Evolutionary conservation across 2,113 vertebrate species (phyloP).

Genomic region (Gallinago media): DNA sequence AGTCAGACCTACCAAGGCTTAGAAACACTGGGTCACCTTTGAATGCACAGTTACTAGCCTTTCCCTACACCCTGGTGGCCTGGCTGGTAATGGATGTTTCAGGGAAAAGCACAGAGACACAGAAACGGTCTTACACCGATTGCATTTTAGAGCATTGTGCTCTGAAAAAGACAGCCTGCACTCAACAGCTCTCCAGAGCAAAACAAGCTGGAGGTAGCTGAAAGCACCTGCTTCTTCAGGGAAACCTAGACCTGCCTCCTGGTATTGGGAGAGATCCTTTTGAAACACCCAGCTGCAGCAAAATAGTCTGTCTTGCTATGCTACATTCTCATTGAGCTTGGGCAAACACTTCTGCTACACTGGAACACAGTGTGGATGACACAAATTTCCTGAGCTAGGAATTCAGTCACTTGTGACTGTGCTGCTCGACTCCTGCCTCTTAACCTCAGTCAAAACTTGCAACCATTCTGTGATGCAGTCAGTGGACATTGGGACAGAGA

Average conservation of each 20-base stretch:
- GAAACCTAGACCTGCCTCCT: not conserved
- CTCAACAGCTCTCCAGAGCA: slow-evolving; percentile 33
- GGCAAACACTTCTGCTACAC: not conserved
- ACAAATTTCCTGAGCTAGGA: not conserved
- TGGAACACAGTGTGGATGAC: not conserved
- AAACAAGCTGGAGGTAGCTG: not conserved
- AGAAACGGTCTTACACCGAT: not conserved
- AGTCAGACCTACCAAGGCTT: not conserved
- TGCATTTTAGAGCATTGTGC: not conserved
- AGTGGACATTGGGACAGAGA: not conserved
- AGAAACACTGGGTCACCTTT: slow-evolving; percentile 18
- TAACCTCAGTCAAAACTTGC: not conserved
- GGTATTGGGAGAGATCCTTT: not conserved
- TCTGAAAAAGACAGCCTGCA: not conserved
- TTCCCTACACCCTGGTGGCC: slow-evolving; percentile 29
- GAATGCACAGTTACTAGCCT: not conserved
- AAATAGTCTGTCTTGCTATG: not conserved
- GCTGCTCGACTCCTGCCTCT: not conserved
- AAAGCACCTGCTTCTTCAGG: slow-evolving; percentile 7
- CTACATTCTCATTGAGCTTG: not conserved
- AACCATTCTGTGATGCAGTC: not conserved
- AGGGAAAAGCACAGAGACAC: not conserved
- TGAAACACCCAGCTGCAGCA: not conserved
- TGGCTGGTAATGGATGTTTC: slow-evolving; percentile 52
- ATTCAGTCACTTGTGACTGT: not conserved